Conservation (phyloP, 37 sponge, comb jelly and placozoan genomes). For the Beroe ovata region DNA sequence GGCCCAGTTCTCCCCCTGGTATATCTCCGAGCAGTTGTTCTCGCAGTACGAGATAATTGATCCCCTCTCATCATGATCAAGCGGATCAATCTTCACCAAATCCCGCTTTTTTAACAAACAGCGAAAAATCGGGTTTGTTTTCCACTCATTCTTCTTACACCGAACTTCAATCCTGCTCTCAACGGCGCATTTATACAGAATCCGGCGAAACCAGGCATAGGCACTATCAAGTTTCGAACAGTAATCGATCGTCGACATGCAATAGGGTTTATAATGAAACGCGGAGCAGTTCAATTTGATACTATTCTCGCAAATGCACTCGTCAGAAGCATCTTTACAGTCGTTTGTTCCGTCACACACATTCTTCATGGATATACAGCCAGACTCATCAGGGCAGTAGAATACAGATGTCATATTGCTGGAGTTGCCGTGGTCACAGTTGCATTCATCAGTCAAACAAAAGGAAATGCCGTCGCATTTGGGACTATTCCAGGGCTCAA, state of each 20-base stretch:
- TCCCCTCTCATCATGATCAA: too few relatives aligned
- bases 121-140: too few relatives aligned
- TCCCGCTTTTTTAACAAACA: too few relatives aligned
- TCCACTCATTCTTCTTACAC: not conserved
- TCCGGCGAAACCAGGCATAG: not conserved
- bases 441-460: not conserved
- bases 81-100: too few relatives aligned
- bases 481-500: not conserved
- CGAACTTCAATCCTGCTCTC: not conserved
- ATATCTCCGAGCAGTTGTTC: not conserved
- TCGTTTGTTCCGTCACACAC: not conserved
- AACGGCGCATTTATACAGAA: not conserved
- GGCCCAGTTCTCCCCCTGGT: not conserved
- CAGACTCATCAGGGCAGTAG: not conserved
- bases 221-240: not conserved
- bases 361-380: not conserved
- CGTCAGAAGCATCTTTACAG: not conserved
- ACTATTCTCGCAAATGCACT: not conserved
- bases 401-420: not conserved
- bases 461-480: not conserved
- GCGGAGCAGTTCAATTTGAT: not conserved
- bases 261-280: not conserved
- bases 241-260: not conserved
- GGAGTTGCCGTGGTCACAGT: not conserved
- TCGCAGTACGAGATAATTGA: not conserved